These are phyloP conservation scores for Pedetes capensis DNA, from an alignment of 2,113 vertebrate species.

Conservation along the genomic window DNA sequence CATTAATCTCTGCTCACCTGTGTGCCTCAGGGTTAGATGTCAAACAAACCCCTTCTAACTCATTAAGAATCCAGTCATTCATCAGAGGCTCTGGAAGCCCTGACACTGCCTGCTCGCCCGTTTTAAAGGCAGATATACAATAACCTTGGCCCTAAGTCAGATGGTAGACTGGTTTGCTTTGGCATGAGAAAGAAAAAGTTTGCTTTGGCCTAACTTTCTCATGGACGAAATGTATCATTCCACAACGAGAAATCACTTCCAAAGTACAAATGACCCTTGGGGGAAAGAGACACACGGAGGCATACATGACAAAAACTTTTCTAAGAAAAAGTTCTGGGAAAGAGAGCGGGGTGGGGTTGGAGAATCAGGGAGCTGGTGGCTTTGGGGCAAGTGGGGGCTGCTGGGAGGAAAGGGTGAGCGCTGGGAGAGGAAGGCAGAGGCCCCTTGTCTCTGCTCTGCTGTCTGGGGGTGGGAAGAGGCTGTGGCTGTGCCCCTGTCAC, in stretches of 20 bases:
- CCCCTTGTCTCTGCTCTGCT: background rate
- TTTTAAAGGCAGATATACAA: conserved; percentile 11
- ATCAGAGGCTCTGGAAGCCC: background rate
- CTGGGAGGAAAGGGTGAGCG: background rate
- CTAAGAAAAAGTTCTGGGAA: conserved; percentile 15
- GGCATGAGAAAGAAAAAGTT: background rate
- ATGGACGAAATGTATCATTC: background rate
- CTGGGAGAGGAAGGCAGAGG: rapidly evolving
- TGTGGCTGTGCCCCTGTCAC: rapidly evolving
- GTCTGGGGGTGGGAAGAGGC: too few relatives aligned
- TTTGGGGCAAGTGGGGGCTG: rapidly evolving
- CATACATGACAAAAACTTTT: background rate
- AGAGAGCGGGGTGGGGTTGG: background rate
- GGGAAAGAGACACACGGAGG: background rate
- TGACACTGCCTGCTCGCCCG: background rate
- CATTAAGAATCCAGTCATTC: background rate
- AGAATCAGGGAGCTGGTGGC: background rate
- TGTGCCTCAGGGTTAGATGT: background rate
- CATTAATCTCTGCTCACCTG: background rate
- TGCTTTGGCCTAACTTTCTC: conserved; percentile 37
- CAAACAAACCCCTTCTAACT: background rate
- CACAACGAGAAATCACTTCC: conserved; percentile 21
- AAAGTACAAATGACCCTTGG: conserved; percentile 9
- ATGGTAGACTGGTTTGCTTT: background rate
- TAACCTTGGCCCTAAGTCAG: background rate